Evolutionary conservation across 2,797 vertebrate genomes (phyloP).

Genomic region (Garrulus glandarius): DNA sequence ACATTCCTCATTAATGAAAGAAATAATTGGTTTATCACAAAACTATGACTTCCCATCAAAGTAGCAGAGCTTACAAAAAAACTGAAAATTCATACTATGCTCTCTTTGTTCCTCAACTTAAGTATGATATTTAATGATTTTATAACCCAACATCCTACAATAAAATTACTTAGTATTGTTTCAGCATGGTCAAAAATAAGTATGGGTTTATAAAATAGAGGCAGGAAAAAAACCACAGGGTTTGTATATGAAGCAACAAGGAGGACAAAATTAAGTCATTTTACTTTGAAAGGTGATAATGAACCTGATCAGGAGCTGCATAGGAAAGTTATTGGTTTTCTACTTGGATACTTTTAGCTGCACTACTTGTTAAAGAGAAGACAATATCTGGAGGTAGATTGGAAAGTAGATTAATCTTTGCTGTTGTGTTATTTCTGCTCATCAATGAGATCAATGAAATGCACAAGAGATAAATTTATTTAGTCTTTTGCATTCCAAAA

Average conservation of each 20-base stretch:
- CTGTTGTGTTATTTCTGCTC: neutral
- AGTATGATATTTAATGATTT: neutral
- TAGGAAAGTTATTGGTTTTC: neutral
- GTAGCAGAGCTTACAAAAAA: neutral
- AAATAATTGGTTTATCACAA: neutral
- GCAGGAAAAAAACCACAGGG: accelerated
- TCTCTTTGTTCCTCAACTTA: neutral
- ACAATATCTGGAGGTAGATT: neutral
- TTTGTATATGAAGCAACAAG: neutral
- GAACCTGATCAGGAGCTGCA: neutral
- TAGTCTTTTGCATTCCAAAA: neutral
- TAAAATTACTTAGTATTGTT: neutral
- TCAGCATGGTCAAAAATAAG: neutral
- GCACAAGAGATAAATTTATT: neutral
- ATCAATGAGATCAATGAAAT: constrained; percentile 1
- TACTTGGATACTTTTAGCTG: neutral
- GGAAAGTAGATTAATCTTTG: neutral
- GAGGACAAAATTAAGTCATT: neutral
- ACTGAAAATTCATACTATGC: neutral
- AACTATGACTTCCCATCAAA: neutral
- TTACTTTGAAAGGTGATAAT: neutral
- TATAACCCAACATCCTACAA: neutral
- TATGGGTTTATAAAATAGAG: neutral
- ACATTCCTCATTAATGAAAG: neutral
- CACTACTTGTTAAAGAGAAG: neutral